Evolutionary conservation across 2,113 vertebrate genomes (phyloP).

Genomic region (Butastur rufipennis): DNA sequence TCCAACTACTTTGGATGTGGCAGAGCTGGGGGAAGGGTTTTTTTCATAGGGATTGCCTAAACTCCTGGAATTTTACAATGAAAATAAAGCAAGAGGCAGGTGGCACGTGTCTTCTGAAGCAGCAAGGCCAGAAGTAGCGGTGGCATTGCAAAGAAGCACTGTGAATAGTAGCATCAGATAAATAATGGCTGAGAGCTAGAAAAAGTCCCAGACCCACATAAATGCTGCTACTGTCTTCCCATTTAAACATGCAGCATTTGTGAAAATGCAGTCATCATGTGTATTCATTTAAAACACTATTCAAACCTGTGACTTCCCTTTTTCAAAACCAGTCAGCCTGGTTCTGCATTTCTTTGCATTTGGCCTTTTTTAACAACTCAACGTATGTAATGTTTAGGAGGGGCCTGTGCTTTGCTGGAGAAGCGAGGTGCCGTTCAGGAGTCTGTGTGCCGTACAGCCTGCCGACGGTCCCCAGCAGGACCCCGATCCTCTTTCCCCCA

Average conservation of each 20-base stretch:
- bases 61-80: not conserved
- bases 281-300: not conserved
- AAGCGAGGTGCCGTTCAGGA: rapidly evolving
- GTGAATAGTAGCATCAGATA: not conserved
- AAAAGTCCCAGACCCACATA: not conserved
- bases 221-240: not conserved
- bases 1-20: not conserved
- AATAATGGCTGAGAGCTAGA: not conserved
- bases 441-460: rapidly evolving
- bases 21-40: not conserved
- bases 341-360: not conserved
- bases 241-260: rapidly evolving
- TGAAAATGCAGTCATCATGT: not conserved
- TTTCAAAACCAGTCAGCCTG: not conserved
- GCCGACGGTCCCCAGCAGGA: not conserved
- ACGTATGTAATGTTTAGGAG: rapidly evolving
- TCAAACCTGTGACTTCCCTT: not conserved
- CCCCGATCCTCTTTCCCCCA: not conserved
- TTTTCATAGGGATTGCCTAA: not conserved
- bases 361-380: not conserved
- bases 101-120: not conserved
- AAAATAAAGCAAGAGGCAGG: not conserved
- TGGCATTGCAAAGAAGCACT: not conserved
- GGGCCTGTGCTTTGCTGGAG: not conserved
- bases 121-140: not conserved